Percentiles rank a stretch among this genome's conserved stretches.
phyloP scores from a whole-genome alignment of 2,888 invertebrate genomes.

The Drosophila anomalata region DNA sequence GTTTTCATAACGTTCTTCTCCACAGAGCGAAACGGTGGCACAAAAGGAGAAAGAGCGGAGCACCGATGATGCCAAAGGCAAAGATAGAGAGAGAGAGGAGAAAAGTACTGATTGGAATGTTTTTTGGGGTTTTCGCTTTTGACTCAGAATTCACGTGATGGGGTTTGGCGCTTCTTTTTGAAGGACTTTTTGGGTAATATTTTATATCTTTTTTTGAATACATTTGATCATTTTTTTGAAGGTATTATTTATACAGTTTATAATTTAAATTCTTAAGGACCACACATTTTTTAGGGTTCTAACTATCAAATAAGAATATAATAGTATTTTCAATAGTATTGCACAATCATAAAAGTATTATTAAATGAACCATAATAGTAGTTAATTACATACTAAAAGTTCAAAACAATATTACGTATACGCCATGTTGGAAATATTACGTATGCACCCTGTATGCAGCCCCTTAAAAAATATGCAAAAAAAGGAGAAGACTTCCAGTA shows the following conservation, averaged over 20 bases:
- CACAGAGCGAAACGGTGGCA: slow-evolving; percentile 1
- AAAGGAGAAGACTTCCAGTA: slow-evolving; percentile 70
- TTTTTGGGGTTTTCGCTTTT: slow-evolving; percentile 44
- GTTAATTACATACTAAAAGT: not conserved
- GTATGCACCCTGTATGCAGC: slow-evolving; percentile 56
- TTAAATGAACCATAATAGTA: too few relatives aligned
- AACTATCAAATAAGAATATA: too few relatives aligned
- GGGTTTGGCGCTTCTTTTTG: slow-evolving; percentile 31
- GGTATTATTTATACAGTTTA: too few relatives aligned
- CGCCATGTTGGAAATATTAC: slow-evolving; percentile 7
- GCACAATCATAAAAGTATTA: too few relatives aligned
- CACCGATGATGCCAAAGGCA: not conserved
- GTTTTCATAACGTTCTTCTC: slow-evolving; percentile 74
- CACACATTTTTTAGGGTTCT: too few relatives aligned
- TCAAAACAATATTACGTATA: not conserved
- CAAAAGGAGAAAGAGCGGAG: not conserved
- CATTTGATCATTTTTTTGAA: not conserved
- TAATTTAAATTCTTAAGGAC: too few relatives aligned
- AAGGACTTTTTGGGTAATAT: slow-evolving; percentile 44
- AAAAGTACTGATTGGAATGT: slow-evolving; percentile 31
- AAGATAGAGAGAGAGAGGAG: slow-evolving; percentile 26
- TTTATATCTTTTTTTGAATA: slow-evolving; percentile 5
- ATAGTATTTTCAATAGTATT: too few relatives aligned
- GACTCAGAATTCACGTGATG: slow-evolving; percentile 65
- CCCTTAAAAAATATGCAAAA: slow-evolving; percentile 49